These are phyloP conservation scores for Brachionus koreanus DNA, from an alignment of 1,140 invertebrate genomes.

Conservation along the genomic window DNA sequence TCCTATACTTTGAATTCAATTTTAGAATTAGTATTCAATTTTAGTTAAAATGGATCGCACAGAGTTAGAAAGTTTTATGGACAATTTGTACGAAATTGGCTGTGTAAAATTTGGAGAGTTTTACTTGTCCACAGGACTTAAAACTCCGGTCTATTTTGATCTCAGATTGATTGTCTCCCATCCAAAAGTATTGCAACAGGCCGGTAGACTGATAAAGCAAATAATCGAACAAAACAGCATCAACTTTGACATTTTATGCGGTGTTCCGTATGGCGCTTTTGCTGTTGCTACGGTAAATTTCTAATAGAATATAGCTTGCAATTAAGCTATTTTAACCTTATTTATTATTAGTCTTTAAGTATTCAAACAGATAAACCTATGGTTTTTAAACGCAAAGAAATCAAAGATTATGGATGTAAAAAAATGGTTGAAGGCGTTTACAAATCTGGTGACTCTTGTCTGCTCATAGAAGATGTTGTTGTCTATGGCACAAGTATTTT, in stretches of 20 bases:
- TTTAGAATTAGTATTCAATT: no score
- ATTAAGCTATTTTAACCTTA: no score
- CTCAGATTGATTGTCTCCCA: slow-evolving; percentile 80
- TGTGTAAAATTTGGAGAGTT: no score
- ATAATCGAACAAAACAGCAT: slow-evolving; percentile 38
- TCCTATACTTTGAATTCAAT: no score
- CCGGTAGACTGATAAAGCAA: not conserved
- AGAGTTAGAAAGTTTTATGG: no score
- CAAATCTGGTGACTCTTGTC: slow-evolving; percentile 70
- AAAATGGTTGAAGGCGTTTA: slow-evolving; percentile 90
- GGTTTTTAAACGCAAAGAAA: no score
- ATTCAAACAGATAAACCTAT: no score
- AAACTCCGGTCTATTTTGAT: slow-evolving; percentile 93
- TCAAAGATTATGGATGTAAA: no score
- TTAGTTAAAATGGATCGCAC: no score
- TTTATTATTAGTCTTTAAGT: no score
- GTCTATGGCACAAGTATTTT: slow-evolving; percentile 87
- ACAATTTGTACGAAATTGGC: no score
- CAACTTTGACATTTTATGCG: slow-evolving; percentile 73
- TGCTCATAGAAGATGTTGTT: slow-evolving; percentile 94
- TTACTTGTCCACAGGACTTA: no score
- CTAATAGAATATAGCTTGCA: slow-evolving; percentile 57
- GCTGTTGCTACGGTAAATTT: slow-evolving; percentile 91
- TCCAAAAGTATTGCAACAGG: slow-evolving; percentile 68
- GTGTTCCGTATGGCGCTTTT: slow-evolving; percentile 92